phyloP scores from a whole-genome alignment of 2,797 vertebrate species.

The Rhynchotus rufescens region DNA sequence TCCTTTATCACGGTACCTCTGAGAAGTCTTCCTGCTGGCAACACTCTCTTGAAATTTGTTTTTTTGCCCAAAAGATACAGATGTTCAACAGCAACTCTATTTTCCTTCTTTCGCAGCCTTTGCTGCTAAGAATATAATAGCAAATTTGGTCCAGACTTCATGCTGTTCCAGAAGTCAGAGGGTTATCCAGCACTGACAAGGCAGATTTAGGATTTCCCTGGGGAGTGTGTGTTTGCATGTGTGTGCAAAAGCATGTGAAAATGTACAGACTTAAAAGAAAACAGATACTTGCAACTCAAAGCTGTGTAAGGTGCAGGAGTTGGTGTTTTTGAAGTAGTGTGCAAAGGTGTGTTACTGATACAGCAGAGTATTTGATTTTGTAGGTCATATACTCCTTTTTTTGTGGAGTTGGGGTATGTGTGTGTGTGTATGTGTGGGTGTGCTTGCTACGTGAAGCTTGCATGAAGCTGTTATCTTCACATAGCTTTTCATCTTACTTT shows the following conservation, averaged over 20 bases:
- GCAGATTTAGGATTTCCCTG: not conserved
- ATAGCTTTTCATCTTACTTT: not conserved
- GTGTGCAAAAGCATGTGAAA: not conserved
- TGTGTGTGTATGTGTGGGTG: not conserved
- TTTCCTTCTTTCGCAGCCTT: not conserved
- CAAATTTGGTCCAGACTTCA: not conserved
- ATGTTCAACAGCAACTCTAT: not conserved
- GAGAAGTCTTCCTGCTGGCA: constrained; percentile 31
- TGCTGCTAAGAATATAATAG: not conserved
- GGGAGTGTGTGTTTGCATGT: not conserved
- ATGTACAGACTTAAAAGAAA: not conserved
- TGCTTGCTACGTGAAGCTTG: not conserved
- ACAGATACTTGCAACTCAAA: not conserved
- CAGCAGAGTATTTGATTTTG: no score
- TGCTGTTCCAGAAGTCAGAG: not conserved
- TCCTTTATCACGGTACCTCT: not conserved
- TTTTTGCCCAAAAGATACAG: not conserved
- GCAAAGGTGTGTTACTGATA: not conserved
- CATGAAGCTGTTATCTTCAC: not conserved
- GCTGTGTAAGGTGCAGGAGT: not conserved
- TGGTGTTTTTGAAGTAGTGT: not conserved
- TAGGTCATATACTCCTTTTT: rapidly evolving
- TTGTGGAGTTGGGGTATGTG: no score
- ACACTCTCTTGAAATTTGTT: not conserved
- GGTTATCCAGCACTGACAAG: not conserved